phyloP scores from a whole-genome alignment of 2,797 vertebrate species.

The Carcharodon carcharias region DNA sequence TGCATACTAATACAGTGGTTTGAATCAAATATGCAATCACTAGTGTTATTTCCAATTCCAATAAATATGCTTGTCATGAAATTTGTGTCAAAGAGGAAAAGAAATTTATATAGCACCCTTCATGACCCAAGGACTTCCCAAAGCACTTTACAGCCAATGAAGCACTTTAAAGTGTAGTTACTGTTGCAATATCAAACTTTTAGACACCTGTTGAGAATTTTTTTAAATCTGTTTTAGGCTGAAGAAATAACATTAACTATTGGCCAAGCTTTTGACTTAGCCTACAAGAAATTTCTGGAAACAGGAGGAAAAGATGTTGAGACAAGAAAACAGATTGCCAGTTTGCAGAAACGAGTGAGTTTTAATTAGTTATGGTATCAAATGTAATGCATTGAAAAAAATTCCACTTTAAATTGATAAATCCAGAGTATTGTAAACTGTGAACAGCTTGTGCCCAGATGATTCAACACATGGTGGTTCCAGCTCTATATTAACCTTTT shows the following conservation, averaged over 20 bases:
- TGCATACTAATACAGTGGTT: not conserved
- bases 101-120: not conserved
- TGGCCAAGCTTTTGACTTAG: slow-evolving; percentile 94
- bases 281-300: slow-evolving; percentile 97
- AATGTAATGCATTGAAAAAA: not conserved
- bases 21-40: not conserved
- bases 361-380: slow-evolving; percentile 17
- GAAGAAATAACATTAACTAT: slow-evolving; percentile 97
- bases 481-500: not conserved
- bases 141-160: not conserved
- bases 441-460: not conserved
- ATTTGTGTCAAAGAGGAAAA: not conserved
- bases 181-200: not conserved
- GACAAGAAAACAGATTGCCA: slow-evolving; percentile 93
- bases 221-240: slow-evolving; percentile 64
- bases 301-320: slow-evolving; percentile 97
- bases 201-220: not conserved
- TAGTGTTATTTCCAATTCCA: not conserved
- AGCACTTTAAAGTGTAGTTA: not conserved
- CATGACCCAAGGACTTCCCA: not conserved
- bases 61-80: not conserved
- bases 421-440: not conserved
- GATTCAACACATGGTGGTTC: no score
- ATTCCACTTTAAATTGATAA: not conserved
- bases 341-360: slow-evolving; percentile 86